Evolutionary conservation across 1,140 invertebrate species (phyloP).

Genomic region (Paraescarpia echinospica): DNA sequence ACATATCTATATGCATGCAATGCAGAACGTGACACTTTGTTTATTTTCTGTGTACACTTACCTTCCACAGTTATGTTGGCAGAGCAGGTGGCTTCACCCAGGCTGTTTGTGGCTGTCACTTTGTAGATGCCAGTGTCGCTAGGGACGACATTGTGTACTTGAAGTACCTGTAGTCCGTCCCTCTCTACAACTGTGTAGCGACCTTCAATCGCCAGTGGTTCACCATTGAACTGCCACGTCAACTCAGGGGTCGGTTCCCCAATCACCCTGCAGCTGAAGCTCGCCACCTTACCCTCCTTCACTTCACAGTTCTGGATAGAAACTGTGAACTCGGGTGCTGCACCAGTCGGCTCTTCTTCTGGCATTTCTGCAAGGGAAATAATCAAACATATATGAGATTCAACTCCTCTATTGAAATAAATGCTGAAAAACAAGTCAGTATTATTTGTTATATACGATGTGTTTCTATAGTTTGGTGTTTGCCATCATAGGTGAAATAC

Average conservation of each 20-base stretch:
- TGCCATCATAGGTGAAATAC: neutral
- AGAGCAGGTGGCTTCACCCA: conserved; percentile 45
- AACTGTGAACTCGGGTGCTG: neutral
- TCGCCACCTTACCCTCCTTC: conserved; percentile 80
- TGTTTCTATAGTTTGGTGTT: too few relatives aligned
- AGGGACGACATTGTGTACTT: conserved; percentile 45
- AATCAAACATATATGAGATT: neutral
- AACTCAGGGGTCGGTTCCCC: conserved; percentile 88
- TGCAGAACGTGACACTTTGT: neutral
- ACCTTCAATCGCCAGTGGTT: conserved; percentile 42
- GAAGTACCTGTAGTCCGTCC: conserved; percentile 32
- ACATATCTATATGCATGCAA: too few relatives aligned
- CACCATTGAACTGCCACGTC: conserved; percentile 69
- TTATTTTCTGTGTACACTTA: conserved; percentile 22
- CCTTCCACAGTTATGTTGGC: conserved; percentile 45
- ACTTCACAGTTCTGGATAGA: conserved; percentile 60
- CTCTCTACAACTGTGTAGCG: conserved; percentile 49
- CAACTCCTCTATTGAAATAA: neutral
- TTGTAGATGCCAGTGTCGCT: conserved; percentile 48
- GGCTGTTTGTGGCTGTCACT: conserved; percentile 52
- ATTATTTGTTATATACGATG: too few relatives aligned
- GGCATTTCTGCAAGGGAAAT: neutral
- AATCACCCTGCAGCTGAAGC: conserved; percentile 85
- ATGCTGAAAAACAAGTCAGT: neutral
- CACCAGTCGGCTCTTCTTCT: neutral